Evolutionary conservation across 2,888 invertebrate genomes (phyloP).

Genomic region (Epinotia bilunana): DNA sequence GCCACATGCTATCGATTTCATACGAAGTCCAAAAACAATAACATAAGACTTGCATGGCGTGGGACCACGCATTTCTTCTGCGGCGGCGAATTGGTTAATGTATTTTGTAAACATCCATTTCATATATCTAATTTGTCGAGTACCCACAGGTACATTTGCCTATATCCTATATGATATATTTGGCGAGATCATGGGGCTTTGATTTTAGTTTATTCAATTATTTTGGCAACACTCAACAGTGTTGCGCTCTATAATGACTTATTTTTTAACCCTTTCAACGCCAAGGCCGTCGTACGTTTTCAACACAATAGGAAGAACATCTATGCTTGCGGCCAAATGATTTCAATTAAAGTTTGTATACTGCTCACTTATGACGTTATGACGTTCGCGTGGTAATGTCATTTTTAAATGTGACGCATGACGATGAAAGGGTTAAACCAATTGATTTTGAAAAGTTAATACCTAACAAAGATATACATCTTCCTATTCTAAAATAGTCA

Average conservation of each 20-base stretch:
- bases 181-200: neutral
- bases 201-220: neutral
- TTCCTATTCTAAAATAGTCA: constrained; percentile 32
- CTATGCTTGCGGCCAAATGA: neutral
- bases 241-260: neutral
- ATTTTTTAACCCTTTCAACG: neutral
- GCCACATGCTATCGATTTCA: too few relatives aligned
- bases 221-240: constrained; percentile 2
- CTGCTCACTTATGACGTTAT: neutral
- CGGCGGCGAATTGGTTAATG: too few relatives aligned
- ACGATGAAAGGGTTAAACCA: neutral
- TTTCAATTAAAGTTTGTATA: neutral
- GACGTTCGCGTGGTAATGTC: neutral
- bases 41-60: too few relatives aligned
- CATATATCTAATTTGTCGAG: too few relatives aligned
- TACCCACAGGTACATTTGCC: too few relatives aligned
- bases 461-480: constrained; percentile 32
- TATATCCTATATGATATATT: too few relatives aligned
- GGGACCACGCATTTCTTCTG: too few relatives aligned
- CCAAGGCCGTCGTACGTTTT: neutral
- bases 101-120: too few relatives aligned
- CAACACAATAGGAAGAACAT: neutral
- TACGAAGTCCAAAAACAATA: too few relatives aligned
- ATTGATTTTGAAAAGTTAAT: constrained; percentile 26
- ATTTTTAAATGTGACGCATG: neutral